Evolutionary conservation across 2,888 invertebrate species (phyloP), one percentile per base, ranked within the genome.

Genomic region (Macroteleia sp.): DNA sequence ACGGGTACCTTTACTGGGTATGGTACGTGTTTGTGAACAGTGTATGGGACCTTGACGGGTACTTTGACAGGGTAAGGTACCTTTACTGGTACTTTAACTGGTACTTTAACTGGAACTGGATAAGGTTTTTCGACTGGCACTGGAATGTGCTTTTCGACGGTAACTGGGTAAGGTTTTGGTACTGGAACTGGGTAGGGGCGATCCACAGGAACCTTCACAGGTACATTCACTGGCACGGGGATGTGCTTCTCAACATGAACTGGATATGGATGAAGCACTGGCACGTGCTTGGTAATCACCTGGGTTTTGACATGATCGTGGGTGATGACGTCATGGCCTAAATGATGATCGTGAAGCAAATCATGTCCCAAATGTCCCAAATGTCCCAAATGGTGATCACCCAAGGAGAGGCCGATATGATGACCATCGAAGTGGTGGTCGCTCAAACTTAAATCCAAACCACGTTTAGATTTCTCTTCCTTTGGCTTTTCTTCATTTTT

Each of bases 121-220:
- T 4, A 88, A 89, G 12, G 86, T 77, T 89, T 90, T 74, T 90
- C 88, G 83, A 79, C 79, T 44, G 71, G 76, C 16, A 62, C 61
- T 0, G 28, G 67, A 20, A 89, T 83, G 69, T 85, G 89, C 69
- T 89, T 89, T 57, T 87, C 87, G 10, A 89, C 88, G 36, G 85
- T 85, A 0, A 90, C 90, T 6, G 87, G 89, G 71, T 90, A 90
- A 3, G 90, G 90, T 17, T 85, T 82, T 2, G 90, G 90, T 14
- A 90, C 89, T 17, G 85, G 87, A 1, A 90, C 87, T 5, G 88
- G 88, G 25, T 82, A 81, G 3, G 89, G 89, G 12, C 85, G 83
- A 50, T 89, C 89, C 22, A 79, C 76, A 1, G 28, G 75, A 22
- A 79, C 77, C 41, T 77, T 79, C 19, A 79, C 46, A 14, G 70